Base-by-base conservation (phyloP, 92 coral and sea anemone genomes). In the Phenganax subtilis region DNA sequence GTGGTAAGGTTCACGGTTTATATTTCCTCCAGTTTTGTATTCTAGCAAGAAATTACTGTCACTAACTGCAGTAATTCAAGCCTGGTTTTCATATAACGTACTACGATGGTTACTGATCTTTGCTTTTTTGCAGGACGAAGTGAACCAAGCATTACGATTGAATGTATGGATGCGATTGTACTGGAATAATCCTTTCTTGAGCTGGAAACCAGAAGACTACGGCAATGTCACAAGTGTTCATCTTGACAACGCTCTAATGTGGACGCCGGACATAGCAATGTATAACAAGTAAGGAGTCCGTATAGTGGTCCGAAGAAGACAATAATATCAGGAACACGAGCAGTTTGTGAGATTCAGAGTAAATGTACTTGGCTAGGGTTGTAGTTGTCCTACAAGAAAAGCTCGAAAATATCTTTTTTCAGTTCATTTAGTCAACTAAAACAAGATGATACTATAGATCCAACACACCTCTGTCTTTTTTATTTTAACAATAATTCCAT, bases 191-290 rank as follows among this genome's bases (percentile, higher is more conserved):
- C 67, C 74, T 3, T 80, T 67, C 59, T 71, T 85, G 12, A 65
- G 67, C 47, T 85, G 88, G 88, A 66, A 85, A 51, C 85, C 88
- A 5, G 61, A 71, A 53, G 71, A 72, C 7, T 85, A 85, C 17
- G 85, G 65, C 54, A 78, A 83, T 63, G 1, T 85, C 7, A 72
- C 14, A 47, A 28, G 54, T 6, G 54, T 85, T 57, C 67, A 85
- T 55, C 47, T 85, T 17, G 82, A 83, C n/a, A 82, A 76, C 12
- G 57, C 57, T 27, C 55, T 71, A 6, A 47, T 85, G 54, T 85
- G 88, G 88, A 85, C 80, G 54, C 88, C 88, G 16, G 88, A 85
- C 55, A 79, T 85, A 7, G 58, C 82, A 14, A 53, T 85, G 25
- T 85, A 85, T 63, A 85, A 85, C 25, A 80, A 77, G 88, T 85